Base-by-base conservation (phyloP, 2,113 vertebrate genomes). In the Datnioides undecimradiatus region DNA sequence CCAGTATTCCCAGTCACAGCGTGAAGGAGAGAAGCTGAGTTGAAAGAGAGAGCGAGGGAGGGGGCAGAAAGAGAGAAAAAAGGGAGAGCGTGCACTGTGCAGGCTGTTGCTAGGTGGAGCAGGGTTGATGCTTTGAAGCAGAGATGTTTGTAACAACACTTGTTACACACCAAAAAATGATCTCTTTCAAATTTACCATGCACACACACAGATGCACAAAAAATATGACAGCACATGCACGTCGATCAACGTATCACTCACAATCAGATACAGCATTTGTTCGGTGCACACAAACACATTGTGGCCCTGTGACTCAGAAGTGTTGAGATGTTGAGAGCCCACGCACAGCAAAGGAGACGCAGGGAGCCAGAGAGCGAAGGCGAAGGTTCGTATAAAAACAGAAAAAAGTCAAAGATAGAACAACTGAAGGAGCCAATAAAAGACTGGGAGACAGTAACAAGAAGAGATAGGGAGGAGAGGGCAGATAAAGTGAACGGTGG, bases 41-140 rank as follows among this genome's bases (percentile, higher is more conserved):
- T 78, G 70, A 81, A 69, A 83, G 69, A 52, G 51, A 79, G 71
- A 57, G 46, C 33, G 66, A 77, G 67, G 73, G 76, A 33, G 43
- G 52, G 17, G n/a, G 66, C 4, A 68, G 58, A 80, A 45, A 33
- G 58, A 36, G 59, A 46, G 49, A 52, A 58, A 66, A 60, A 73
- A 31, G 52, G 21, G 52, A 33, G 65, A 33, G 73, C 41, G 55
- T 66, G 67, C 40, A 52, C 45, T 17, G 64, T 73, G 78, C 34
- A 55, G 51, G 87, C 87, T 88, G 91, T 93, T 93, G 91, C 89
- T 88, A 85, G 90, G 91, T 93, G 88, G 87, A 88, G 83, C 73
- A 70, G 65, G 27, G 13, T 23, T 73, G 79, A 62, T 62, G 82
- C 79, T 87, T 85, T 77, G 83, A 84, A 81, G 79, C 68, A 60